These are phyloP conservation scores for Tinea pellionella DNA, from an alignment of 2,888 invertebrate genomes.

Conservation along the genomic window DNA sequence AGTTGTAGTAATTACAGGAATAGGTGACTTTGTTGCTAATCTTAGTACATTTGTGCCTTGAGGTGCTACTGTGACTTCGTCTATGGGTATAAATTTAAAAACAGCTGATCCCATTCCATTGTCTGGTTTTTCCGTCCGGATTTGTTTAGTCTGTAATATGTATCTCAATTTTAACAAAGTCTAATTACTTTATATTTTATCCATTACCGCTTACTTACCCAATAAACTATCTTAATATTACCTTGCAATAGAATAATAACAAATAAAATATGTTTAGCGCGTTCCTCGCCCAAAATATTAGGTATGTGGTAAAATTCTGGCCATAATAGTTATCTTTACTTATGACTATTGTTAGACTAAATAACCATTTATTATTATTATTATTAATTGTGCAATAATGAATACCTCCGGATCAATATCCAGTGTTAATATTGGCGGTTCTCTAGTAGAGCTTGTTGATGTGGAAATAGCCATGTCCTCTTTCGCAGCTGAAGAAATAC, in stretches of 20 bases:
- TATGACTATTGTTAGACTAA: too few species aligned
- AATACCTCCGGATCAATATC: slow-evolving; percentile 73
- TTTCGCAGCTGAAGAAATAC: slow-evolving; percentile 71
- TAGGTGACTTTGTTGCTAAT: slow-evolving; percentile 43
- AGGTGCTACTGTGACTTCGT: slow-evolving; percentile 46
- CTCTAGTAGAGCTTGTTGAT: slow-evolving; percentile 61
- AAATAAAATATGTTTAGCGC: background rate
- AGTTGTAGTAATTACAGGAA: slow-evolving; percentile 27
- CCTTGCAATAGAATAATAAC: background rate
- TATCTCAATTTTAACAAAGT: background rate
- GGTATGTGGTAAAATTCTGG: background rate
- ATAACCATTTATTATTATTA: background rate
- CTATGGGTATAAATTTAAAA: slow-evolving; percentile 62
- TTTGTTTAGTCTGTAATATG: slow-evolving; percentile 63
- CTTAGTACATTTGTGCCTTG: slow-evolving; percentile 56
- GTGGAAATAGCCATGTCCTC: slow-evolving; percentile 68
- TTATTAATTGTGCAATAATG: background rate
- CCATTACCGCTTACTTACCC: background rate
- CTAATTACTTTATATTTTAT: background rate
- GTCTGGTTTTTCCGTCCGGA: slow-evolving; percentile 59
- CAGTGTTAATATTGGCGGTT: slow-evolving; percentile 70
- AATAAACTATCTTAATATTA: too few species aligned
- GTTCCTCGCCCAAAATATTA: background rate
- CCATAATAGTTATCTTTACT: too few species aligned
- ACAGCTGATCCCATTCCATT: slow-evolving; percentile 47